These are phyloP conservation scores for Neelides folsomi DNA, from an alignment of 2,888 invertebrate genomes.

Conservation along the genomic window DNA sequence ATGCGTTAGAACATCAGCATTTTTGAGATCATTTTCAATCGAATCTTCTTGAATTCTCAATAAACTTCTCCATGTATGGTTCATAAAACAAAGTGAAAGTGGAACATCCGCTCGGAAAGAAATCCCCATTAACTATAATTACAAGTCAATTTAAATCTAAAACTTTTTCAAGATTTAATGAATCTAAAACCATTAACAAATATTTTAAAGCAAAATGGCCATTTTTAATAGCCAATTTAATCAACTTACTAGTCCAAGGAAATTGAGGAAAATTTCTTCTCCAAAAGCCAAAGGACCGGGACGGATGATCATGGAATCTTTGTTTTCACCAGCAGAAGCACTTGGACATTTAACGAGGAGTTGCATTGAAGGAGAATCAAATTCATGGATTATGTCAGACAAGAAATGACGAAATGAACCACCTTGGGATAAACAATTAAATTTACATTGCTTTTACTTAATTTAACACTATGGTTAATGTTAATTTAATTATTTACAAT, in stretches of 20 bases:
- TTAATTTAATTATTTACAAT: too few relatives aligned
- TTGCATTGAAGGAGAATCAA: conserved; percentile 35
- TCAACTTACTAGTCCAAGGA: conserved; percentile 36
- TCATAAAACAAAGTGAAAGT: conserved; percentile 36
- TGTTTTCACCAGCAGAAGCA: conserved; percentile 33
- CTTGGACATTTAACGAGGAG: conserved; percentile 36
- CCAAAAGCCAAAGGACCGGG: conserved; percentile 37
- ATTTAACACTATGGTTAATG: too few relatives aligned
- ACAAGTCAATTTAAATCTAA: not conserved
- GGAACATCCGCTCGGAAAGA: conserved; percentile 38
- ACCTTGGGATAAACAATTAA: too few relatives aligned
- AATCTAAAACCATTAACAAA: too few relatives aligned
- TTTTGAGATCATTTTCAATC: conserved; percentile 36
- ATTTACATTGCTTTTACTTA: too few relatives aligned
- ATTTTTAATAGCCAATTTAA: not conserved
- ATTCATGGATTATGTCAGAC: conserved; percentile 36
- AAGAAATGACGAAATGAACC: conserved; percentile 39
- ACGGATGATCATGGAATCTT: conserved; percentile 36
- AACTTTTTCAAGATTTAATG: not conserved
- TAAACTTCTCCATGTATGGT: conserved; percentile 37
- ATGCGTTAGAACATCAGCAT: conserved; percentile 37
- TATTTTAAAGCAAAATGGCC: not conserved
- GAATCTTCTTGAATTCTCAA: conserved; percentile 35
- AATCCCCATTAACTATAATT: conserved; percentile 35
- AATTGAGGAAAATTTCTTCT: conserved; percentile 37